Conservation (phyloP, 2,797 vertebrate genomes). For the Taenioides sp. region DNA sequence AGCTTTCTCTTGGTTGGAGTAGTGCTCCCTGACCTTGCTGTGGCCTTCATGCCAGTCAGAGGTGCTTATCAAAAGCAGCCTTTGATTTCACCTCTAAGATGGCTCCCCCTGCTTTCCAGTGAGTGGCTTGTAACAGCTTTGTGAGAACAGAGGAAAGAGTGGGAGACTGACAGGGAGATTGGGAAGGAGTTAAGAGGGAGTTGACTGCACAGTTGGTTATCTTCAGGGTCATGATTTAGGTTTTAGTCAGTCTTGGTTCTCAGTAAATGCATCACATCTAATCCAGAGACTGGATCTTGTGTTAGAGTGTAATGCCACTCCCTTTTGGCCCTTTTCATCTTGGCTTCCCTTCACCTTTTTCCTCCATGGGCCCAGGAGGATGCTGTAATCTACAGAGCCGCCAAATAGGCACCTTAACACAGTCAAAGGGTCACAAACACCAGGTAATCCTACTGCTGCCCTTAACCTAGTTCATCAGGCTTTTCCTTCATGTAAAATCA, state of each 20-base stretch:
- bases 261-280: conserved; percentile 34
- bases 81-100: conserved; percentile 59
- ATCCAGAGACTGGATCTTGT: conserved; percentile 29
- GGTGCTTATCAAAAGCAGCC: conserved; percentile 61
- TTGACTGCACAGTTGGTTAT: conserved; percentile 44
- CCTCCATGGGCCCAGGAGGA: conserved; percentile 23
- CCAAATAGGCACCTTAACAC: conserved; percentile 46
- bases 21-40: conserved; percentile 57
- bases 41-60: conserved; percentile 48
- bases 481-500: neutral
- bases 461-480: conserved; percentile 51
- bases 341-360: conserved; percentile 9
- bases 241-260: conserved; percentile 34
- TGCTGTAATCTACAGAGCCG: conserved; percentile 27
- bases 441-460: conserved; percentile 53
- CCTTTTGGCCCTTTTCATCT: conserved; percentile 11
- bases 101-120: conserved; percentile 47
- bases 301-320: conserved; percentile 29
- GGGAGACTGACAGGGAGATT: conserved; percentile 20
- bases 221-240: conserved; percentile 47
- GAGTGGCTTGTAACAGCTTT: conserved; percentile 39
- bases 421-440: conserved; percentile 42
- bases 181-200: conserved; percentile 12
- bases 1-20: conserved; percentile 37
- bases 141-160: conserved; percentile 13